These are phyloP conservation scores for Philantomba maxwellii DNA, from an alignment of 2,113 vertebrate species.

Conservation along the genomic window DNA sequence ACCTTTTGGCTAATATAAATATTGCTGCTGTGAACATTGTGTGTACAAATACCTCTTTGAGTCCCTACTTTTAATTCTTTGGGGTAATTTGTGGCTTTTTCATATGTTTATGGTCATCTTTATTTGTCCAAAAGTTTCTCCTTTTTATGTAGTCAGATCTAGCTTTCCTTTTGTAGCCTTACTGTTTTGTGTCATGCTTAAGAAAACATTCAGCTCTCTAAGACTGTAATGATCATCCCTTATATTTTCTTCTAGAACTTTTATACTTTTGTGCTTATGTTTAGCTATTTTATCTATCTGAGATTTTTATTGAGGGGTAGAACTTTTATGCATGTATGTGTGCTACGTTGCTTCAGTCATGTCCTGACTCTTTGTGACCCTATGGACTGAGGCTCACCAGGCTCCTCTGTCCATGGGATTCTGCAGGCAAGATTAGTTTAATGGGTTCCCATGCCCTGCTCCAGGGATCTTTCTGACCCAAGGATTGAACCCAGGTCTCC, in stretches of 20 bases:
- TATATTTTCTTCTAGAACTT: neutral
- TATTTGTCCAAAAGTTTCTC: neutral
- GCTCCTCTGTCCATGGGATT: neutral
- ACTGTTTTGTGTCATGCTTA: neutral
- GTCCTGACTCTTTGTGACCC: neutral
- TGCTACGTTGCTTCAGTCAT: neutral
- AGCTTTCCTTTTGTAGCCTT: neutral
- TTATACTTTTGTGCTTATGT: neutral
- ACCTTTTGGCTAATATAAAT: neutral
- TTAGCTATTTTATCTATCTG: neutral
- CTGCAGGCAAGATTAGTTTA: neutral
- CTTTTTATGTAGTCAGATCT: neutral
- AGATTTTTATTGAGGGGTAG: neutral
- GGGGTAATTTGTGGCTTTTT: neutral
- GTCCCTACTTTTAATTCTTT: neutral
- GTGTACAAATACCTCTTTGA: neutral
- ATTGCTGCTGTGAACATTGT: neutral
- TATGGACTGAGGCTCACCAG: neutral
- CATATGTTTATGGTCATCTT: neutral
- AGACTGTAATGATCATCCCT: neutral
- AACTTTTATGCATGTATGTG: neutral
- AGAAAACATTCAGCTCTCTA: neutral
- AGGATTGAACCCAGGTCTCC: neutral
- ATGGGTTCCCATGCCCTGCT: neutral
- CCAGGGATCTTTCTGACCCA: neutral